Evolutionary conservation across 1,140 invertebrate genomes (phyloP), one percentile per base, ranked within the genome.

Genomic region (Yoshiicerus persimilis): DNA sequence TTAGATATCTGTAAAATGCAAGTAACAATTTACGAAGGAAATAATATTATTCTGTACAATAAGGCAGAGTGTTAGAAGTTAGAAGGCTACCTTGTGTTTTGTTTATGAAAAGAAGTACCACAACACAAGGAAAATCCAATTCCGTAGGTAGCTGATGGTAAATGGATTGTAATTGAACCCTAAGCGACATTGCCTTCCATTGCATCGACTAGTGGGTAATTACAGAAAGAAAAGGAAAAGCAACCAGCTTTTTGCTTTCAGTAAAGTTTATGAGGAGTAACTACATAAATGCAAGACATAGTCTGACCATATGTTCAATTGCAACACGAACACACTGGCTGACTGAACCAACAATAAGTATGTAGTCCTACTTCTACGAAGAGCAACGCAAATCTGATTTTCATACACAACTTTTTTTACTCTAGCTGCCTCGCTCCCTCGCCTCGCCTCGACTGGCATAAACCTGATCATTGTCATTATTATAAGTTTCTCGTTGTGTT

Each of bases 171-270:
- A 56, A n/a, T 56, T 56, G 13, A 47, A 56, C 47, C 47, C 47
- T 56, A 56, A 56, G 47, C 20, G n/a, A 56, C 41, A n/a, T n/a
- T n/a, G n/a, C n/a, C n/a, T n/a, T n/a, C n/a, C n/a, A n/a, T n/a
- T n/a, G n/a, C n/a, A n/a, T 47, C 10, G 39, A 41, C 39, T 6
- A 38, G n/a, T 23, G 38, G 30, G 34, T 80, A 80, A 80, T 80
- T 80, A 80, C 75, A 80, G 75, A 80, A 77, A 80, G 30, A 80
- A 80, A 80, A 80, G 75, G 75, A 80, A 80, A 80, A 80, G 75
- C 75, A 80, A 80, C 34, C 30, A 34, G 30, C 34, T 80, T 80
- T 80, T 80, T 80, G 32, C 32, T 20, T 75, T 75, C 25, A n/a
- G n/a, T n/a, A n/a, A n/a, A n/a, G n/a, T n/a, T n/a, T n/a, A n/a